Percentiles rank a stretch among this genome's conserved stretches.
phyloP scores from a whole-genome alignment of 2,797 vertebrate species.

The Mallotus villosus region DNA sequence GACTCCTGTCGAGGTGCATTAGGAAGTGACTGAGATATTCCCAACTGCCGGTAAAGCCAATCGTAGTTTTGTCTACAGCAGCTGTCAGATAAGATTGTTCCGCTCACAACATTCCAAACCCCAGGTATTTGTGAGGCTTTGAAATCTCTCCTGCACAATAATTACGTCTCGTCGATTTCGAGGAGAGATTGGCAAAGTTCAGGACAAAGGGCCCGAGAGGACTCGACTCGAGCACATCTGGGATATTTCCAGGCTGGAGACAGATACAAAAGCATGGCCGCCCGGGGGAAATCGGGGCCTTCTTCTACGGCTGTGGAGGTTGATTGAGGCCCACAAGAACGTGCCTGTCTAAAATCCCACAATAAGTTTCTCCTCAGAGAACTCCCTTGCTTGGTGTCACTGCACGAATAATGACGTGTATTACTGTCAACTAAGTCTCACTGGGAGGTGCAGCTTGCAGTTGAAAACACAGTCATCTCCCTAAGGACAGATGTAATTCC shows the following conservation, averaged over 20 bases:
- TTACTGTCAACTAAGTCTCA: constrained; percentile 1
- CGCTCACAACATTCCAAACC: constrained; percentile 17
- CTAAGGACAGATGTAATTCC: constrained; percentile 20
- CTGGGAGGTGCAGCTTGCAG: constrained; percentile 1
- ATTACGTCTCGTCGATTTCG: constrained; percentile 3
- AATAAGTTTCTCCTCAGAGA: constrained; percentile 26
- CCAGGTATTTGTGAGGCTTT: constrained; percentile 27
- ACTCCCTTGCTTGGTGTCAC: constrained; percentile 2
- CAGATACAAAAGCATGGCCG: neutral
- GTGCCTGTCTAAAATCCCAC: constrained; percentile 16
- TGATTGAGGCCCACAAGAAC: constrained; percentile 14
- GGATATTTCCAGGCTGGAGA: neutral
- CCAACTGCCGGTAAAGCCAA: neutral
- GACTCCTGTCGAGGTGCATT: constrained; percentile 21
- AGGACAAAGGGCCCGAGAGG: constrained; percentile 8
- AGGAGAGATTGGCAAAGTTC: neutral
- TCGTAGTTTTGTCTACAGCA: constrained; percentile 32
- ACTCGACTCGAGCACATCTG: neutral
- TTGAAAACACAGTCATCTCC: constrained; percentile 23
- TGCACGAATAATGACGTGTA: constrained; percentile 10
- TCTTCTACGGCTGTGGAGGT: constrained; percentile 5
- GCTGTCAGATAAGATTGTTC: constrained; percentile 36
- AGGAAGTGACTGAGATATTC: constrained; percentile 9
- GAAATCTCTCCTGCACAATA: constrained; percentile 2
- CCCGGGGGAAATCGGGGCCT: neutral